Conservation (phyloP, 2,113 vertebrate species). For the Dipodomys ordii region DNA sequence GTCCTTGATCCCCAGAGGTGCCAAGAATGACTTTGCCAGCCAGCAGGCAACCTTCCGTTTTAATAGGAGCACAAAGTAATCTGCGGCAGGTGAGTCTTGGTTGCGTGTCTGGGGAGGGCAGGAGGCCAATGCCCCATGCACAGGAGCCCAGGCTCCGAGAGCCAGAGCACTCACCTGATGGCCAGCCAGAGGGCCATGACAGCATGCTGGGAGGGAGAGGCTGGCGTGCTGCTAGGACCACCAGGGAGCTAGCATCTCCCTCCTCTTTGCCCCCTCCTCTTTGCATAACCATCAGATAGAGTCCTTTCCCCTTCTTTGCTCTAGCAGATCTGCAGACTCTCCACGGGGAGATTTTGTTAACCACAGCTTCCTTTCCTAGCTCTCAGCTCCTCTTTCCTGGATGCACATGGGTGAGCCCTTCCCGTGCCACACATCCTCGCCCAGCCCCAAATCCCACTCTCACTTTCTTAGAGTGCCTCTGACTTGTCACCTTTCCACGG, state of each 20-base stretch:
- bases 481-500: background rate
- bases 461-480: background rate
- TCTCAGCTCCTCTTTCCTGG: background rate
- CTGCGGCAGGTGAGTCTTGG: slow-evolving; percentile 10
- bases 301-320: background rate
- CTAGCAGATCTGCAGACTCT: background rate
- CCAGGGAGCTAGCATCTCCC: background rate
- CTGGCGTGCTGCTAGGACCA: background rate
- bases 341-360: background rate
- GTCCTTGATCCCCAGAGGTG: slow-evolving; percentile 36
- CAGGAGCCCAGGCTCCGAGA: too few species aligned
- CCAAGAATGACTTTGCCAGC: slow-evolving; percentile 52
- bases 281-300: background rate
- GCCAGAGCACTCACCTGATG: too few species aligned
- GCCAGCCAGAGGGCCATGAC: background rate
- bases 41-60: background rate
- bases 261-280: background rate
- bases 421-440: background rate
- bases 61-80: background rate
- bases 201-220: background rate
- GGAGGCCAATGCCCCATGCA: fast-evolving
- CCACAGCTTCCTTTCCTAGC: background rate
- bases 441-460: background rate
- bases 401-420: background rate
- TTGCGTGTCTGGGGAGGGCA: background rate